Base-by-base conservation (phyloP, 2,797 vertebrate species). In the Sebastes alutus region DNA sequence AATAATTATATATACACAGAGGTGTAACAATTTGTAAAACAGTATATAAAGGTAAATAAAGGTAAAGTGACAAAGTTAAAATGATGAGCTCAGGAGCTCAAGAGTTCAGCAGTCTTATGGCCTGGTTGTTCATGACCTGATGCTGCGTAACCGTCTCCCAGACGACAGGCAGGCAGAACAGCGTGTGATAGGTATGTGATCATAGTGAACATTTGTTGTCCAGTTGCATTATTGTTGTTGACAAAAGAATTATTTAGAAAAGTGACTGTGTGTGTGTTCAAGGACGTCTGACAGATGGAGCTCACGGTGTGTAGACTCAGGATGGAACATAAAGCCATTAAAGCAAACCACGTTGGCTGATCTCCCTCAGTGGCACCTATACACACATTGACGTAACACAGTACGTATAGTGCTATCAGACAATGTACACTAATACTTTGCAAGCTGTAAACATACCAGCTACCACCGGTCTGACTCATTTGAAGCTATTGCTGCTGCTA, bases 241-340 rank as follows among this genome's bases (percentile, higher is more conserved):
- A 62, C 30, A 73, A 33, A 62, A 61, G 7, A 22, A 65, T 29
- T 27, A 14, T 20, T 62, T 12, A 27, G 35, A 52, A 49, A 58
- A 29, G 14, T 8, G 3, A 42, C 25, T 32, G 32, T 1, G n/a
- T 42, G 4, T 23, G 23, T 12, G 27, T 71, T 87, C 64, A 80
- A 82, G 72, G 82, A n/a, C 38, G 11, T 52, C 59, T 73, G 73
- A 84, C 58, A 5, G 42, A 59, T 5, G 42, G 35, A 12, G 25
- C 29, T 52, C 56, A 13, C 2, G 22, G 14, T 23, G 20, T 23
- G 35, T 3, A 14, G 38, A 14, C 32, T 58, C 22, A 61, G 46
- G 6, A 7, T 6, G 20, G 23, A 63, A 63, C 49, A 68, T 23
- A 4, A 13, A 32, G 52, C 46, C 73, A 18, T 23, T 56, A 23